phyloP scores from a whole-genome alignment of 2,888 invertebrate genomes.

The Hartigia nigra region DNA sequence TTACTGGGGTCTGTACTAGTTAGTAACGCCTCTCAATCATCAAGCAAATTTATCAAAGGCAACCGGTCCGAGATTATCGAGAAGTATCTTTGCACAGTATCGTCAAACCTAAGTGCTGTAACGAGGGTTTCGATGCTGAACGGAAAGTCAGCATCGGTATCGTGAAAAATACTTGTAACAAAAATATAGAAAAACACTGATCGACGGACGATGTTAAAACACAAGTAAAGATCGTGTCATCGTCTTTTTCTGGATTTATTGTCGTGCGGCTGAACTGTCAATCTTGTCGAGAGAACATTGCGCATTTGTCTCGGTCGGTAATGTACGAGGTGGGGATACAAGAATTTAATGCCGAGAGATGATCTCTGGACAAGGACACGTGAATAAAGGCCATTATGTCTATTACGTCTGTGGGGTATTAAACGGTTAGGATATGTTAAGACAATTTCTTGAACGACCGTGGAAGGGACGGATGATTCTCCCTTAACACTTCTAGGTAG shows the following conservation, averaged over 20 bases:
- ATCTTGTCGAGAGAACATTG: neutral
- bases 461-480: neutral
- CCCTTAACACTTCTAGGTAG: neutral
- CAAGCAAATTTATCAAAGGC: slow-evolving; percentile 47
- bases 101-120: neutral
- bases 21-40: slow-evolving; percentile 57
- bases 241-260: neutral
- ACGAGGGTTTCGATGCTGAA: neutral
- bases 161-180: neutral
- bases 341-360: neutral
- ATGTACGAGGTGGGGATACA: neutral
- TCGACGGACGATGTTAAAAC: neutral
- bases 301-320: neutral
- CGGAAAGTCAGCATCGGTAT: neutral
- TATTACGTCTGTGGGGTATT: neutral
- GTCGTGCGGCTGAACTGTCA: neutral
- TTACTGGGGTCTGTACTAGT: slow-evolving; percentile 37
- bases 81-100: neutral
- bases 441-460: slow-evolving; percentile 3
- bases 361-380: slow-evolving; percentile 21
- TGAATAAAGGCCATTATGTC: slow-evolving; percentile 30
- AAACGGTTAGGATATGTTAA: neutral
- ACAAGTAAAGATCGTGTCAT: neutral
- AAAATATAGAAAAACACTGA: neutral
- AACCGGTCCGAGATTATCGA: neutral